Evolutionary conservation across 2,888 invertebrate species (phyloP).

Genomic region (Coelopa pilipes): DNA sequence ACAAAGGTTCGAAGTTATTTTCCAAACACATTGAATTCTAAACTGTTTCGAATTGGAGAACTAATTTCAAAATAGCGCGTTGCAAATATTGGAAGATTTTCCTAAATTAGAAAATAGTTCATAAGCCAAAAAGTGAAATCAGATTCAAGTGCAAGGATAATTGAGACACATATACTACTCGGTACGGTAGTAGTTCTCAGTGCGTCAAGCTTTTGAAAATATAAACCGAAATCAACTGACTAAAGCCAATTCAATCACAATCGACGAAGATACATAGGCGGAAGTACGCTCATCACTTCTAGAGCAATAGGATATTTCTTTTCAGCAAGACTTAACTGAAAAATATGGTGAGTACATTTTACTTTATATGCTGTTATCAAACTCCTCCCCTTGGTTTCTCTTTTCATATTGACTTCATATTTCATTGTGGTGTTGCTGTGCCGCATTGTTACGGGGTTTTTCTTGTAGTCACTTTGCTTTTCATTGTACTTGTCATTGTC

Average conservation of each 20-base stretch:
- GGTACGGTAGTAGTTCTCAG: not conserved
- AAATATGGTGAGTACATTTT: not conserved
- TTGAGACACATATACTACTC: too few relatives aligned
- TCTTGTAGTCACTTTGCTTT: not conserved
- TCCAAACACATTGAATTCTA: not conserved
- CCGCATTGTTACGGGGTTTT: not conserved
- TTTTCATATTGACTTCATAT: conserved; percentile 2
- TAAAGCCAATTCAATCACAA: not conserved
- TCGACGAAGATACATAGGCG: too few relatives aligned
- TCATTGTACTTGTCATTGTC: conserved; percentile 3
- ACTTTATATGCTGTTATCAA: not conserved
- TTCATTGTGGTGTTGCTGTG: not conserved
- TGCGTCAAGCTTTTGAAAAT: not conserved
- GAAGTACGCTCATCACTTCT: too few relatives aligned
- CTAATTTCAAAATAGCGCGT: not conserved
- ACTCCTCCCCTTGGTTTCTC: not conserved
- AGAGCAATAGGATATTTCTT: too few relatives aligned
- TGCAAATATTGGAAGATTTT: too few relatives aligned
- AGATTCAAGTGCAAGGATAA: too few relatives aligned
- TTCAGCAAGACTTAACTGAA: not conserved
- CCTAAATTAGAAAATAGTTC: too few relatives aligned
- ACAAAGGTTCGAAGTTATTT: too few relatives aligned
- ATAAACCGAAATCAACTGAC: not conserved
- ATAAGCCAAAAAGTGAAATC: too few relatives aligned
- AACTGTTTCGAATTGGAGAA: not conserved